Evolutionary conservation across 2,797 vertebrate genomes (phyloP).

Genomic region (Poeciliopsis paucimaculata): DNA sequence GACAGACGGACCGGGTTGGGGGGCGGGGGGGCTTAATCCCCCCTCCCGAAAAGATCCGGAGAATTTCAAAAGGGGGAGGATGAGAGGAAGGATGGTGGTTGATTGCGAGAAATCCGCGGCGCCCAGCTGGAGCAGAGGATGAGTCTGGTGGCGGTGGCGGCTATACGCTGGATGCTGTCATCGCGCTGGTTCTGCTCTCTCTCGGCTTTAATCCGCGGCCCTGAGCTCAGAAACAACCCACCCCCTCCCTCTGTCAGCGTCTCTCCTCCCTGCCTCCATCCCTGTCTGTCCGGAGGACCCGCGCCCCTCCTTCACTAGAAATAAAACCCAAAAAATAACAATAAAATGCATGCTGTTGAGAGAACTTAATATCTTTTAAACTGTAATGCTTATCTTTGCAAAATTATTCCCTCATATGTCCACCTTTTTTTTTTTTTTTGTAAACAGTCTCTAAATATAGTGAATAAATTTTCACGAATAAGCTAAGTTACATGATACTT

Average conservation of each 20-base stretch:
- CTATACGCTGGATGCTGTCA: slow-evolving; percentile 83
- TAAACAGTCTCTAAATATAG: background rate
- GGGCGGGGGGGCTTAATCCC: slow-evolving; percentile 23
- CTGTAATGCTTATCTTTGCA: background rate
- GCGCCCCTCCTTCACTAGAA: slow-evolving; percentile 57
- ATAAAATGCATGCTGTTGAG: background rate
- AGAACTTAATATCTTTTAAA: background rate
- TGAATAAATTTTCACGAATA: background rate
- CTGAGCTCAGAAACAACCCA: slow-evolving; percentile 76
- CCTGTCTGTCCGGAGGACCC: slow-evolving; percentile 59
- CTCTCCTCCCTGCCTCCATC: slow-evolving; percentile 55
- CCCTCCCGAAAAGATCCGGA: slow-evolving; percentile 30
- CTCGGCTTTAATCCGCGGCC: slow-evolving; percentile 80
- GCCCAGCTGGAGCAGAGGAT: slow-evolving; percentile 64
- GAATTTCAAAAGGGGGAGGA: background rate
- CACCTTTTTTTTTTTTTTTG: background rate
- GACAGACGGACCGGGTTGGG: slow-evolving; percentile 53
- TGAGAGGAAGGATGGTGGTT: slow-evolving; percentile 1
- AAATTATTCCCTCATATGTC: background rate
- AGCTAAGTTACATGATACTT: background rate
- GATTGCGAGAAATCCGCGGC: slow-evolving; percentile 44
- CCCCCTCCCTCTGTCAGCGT: slow-evolving; percentile 48
- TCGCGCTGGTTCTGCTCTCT: slow-evolving; percentile 73
- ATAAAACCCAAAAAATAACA: background rate
- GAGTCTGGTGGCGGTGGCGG: slow-evolving; percentile 65